Evolutionary conservation across 2,888 invertebrate genomes (phyloP), one percentile per base, ranked within the genome.

Genomic region (Cataglyphis albicans): DNA sequence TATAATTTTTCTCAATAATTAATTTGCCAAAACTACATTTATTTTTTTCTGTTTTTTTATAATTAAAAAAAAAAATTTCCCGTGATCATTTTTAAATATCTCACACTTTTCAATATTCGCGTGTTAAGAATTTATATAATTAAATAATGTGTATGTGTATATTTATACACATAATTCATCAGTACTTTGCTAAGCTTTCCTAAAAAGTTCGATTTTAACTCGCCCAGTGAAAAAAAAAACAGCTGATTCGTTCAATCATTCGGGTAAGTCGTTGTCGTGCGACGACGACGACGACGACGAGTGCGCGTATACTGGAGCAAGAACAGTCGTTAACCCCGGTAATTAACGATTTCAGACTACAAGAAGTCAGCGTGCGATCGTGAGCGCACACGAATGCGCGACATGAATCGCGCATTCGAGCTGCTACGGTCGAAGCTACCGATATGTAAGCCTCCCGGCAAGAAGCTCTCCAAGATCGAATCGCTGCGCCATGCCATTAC

Each of bases 381-480:
- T 35, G 98, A 98, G 92, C 95, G 98, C 5, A 98, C 97, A 0
- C 95, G 98, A 57, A 98, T 98, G 98, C 95, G 97, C 3, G 98
- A 98, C 91, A 98, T 98, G 98, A 98, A 98, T 93, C 95, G 96
- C 73, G 98, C 98, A 0, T 98, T 97, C 91, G 98, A 98, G 92
- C 94, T 97, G 61, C 95, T 98, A 21, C 96, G 98, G 52, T 96
- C 97, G 63, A 97, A 97, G 92, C 94, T 98, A 87, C 98, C 98
- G 0, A 96, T 96, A 89, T 96, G 97, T 73, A 98, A 98, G 91
- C 97, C 98, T 0, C 97, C 97, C 21, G 98, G 98, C 86, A 98
- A 98, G 94, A 98, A 98, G 93, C 96, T 98, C 90, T 98, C 98
- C 18, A 98, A 98, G 95, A 98, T 98, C 86, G 98, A 98, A 93